Conservation (phyloP, 2,113 vertebrate species). For the Strix uralensis region DNA sequence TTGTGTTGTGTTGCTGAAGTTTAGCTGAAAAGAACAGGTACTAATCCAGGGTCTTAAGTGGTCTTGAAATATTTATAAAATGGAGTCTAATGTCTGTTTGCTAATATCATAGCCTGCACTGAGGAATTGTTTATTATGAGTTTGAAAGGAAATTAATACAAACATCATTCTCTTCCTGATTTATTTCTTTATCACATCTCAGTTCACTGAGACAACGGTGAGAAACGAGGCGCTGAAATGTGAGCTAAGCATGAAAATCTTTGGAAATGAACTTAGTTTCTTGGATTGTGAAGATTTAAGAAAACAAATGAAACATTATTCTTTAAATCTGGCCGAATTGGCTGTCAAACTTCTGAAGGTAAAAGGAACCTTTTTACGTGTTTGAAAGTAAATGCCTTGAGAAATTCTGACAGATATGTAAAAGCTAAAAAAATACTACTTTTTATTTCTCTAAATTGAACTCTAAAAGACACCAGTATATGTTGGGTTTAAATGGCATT, state of each 20-base stretch:
- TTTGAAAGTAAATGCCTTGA: not conserved
- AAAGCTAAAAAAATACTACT: not conserved
- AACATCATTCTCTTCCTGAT: not conserved
- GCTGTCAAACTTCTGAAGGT: constrained; percentile 85
- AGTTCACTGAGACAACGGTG: constrained; percentile 70
- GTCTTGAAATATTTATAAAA: not conserved
- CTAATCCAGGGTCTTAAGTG: not conserved
- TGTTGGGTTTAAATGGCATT: not conserved
- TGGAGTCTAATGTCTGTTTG: not conserved
- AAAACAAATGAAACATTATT: constrained; percentile 67
- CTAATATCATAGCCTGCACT: not conserved
- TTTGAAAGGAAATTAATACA: not conserved
- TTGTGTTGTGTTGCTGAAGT: not conserved
- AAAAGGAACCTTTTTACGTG: constrained; percentile 1
- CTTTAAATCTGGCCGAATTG: constrained; percentile 78
- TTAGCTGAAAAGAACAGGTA: not conserved
- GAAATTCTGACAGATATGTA: not conserved
- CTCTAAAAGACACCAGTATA: not conserved
- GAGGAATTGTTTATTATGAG: not conserved
- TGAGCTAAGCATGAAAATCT: constrained; percentile 80
- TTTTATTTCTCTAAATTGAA: not conserved
- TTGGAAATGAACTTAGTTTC: constrained; percentile 82
- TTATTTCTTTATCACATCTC: not conserved
- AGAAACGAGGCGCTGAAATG: constrained; percentile 63
- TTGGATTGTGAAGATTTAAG: constrained; percentile 76